phyloP scores from a whole-genome alignment of 1,140 invertebrate genomes.

The Magallana gigas region DNA sequence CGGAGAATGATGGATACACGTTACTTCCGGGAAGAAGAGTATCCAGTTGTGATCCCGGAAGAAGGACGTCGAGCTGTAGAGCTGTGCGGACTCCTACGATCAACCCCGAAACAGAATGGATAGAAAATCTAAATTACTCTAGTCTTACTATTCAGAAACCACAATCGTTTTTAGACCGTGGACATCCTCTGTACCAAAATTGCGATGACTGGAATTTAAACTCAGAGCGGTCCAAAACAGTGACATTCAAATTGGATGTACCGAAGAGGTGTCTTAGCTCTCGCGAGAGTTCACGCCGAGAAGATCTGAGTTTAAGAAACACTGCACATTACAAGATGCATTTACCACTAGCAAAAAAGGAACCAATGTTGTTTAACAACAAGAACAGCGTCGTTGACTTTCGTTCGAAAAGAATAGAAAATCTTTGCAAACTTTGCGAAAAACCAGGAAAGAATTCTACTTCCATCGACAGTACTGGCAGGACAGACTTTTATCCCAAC shows the following conservation, averaged over 20 bases:
- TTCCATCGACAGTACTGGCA: neutral
- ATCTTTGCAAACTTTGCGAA: conserved; percentile 26
- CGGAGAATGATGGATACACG: neutral
- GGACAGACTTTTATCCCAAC: neutral
- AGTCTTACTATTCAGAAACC: neutral
- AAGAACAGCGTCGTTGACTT: neutral
- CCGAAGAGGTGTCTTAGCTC: neutral
- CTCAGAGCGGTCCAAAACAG: neutral
- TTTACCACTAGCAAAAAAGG: neutral
- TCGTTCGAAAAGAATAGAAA: conserved; percentile 6
- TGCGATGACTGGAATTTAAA: neutral
- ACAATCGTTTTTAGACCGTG: neutral
- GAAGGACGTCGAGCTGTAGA: too few relatives aligned
- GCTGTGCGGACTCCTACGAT: neutral
- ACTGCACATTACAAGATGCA: neutral
- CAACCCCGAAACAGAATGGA: neutral
- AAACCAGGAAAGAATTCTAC: neutral
- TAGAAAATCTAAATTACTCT: neutral
- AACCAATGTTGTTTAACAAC: neutral
- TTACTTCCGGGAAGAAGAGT: neutral
- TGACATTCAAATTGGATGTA: neutral
- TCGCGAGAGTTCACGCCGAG: neutral
- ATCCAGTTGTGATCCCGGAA: neutral
- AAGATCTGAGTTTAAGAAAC: neutral
- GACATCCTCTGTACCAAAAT: neutral